Percentiles rank a stretch among this genome's conserved stretches.
phyloP scores from a whole-genome alignment of 2,797 vertebrate genomes.

The Tragopan temminckii region DNA sequence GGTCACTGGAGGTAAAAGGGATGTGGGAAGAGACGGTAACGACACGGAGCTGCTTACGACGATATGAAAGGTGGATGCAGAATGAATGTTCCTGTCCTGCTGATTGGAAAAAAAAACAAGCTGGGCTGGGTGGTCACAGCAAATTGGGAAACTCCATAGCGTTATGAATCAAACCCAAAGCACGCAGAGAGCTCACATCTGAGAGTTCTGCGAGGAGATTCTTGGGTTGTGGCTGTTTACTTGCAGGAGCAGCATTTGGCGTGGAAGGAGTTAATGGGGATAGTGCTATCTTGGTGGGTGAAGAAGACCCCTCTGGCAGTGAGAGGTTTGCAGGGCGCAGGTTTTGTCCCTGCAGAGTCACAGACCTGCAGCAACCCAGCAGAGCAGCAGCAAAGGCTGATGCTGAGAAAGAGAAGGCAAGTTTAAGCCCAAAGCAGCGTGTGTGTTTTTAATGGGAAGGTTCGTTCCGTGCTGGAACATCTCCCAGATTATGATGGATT shows the following conservation, averaged over 20 bases:
- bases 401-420: not conserved
- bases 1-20: fast-evolving
- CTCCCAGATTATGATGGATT: not conserved
- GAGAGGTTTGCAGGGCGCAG: not conserved
- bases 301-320: not conserved
- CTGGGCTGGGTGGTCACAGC: not conserved
- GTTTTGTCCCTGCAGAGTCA: not conserved
- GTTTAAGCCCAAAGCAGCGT: not conserved
- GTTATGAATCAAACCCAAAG: not conserved
- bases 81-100: not conserved
- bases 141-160: fast-evolving
- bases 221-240: fast-evolving
- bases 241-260: not conserved
- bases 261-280: not conserved
- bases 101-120: not conserved
- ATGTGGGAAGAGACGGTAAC: not conserved
- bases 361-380: not conserved
- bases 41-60: not conserved
- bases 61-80: not conserved
- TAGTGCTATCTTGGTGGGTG: not conserved
- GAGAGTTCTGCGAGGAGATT: not conserved
- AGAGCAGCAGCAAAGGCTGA: not conserved
- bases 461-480: not conserved
- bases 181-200: not conserved
- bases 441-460: not conserved